Percentiles rank a stretch among this genome's conserved stretches.
Conservation (phyloP, 2,113 vertebrate species). For the Sterna hirundo region DNA sequence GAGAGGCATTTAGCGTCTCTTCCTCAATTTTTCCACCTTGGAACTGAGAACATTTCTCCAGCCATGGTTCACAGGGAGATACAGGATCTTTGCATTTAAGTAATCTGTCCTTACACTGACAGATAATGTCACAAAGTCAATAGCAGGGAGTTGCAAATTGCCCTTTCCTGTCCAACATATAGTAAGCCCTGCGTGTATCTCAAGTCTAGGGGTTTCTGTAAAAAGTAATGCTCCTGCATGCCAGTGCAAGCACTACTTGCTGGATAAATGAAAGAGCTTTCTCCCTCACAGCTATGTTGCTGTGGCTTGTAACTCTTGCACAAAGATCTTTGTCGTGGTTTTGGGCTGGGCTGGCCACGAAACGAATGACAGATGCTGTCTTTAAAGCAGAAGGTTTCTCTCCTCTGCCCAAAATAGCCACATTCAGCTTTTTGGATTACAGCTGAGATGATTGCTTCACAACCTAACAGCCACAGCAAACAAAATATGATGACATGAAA, state of each 20-base stretch:
- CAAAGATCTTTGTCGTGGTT: neutral
- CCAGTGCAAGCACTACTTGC: neutral
- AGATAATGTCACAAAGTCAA: neutral
- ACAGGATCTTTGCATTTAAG: neutral
- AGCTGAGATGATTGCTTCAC: neutral
- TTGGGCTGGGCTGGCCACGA: neutral
- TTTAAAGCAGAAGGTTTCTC: constrained; percentile 1
- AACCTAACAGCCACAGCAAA: neutral
- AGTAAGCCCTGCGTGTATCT: neutral
- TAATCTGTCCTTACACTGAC: neutral
- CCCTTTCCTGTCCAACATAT: neutral
- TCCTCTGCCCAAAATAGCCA: neutral
- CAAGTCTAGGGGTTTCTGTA: neutral
- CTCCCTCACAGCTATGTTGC: neutral
- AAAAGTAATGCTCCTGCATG: neutral
- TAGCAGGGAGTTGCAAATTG: neutral
- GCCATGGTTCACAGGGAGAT: neutral
- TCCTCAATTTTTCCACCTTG: neutral
- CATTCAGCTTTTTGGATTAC: neutral
- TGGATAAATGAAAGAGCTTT: neutral
- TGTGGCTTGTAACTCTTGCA: neutral
- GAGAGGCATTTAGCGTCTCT: neutral
- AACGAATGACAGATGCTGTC: neutral
- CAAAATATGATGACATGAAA: neutral
- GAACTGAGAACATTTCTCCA: neutral